Percentiles rank a stretch among this genome's conserved stretches.
These are phyloP conservation scores for Tupaia chinensis DNA, from an alignment of 2,113 vertebrate species.

Conservation along the genomic window DNA sequence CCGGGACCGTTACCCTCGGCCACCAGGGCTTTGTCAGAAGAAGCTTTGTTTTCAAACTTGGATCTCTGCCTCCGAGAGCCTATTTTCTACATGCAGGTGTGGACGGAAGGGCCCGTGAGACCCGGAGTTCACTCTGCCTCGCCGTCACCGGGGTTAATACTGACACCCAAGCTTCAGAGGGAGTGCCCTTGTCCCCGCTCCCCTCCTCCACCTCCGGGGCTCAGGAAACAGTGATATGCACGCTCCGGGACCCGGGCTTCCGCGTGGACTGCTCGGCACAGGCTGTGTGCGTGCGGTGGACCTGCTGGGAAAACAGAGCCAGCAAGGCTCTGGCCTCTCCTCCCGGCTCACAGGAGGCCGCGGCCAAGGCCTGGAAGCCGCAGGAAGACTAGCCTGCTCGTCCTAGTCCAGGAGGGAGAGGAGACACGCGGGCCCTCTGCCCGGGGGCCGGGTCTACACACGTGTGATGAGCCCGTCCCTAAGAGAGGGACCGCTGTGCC, in stretches of 20 bases:
- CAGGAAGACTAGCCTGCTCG: too few species aligned
- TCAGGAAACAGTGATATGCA: background rate
- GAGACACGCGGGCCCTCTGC: too few species aligned
- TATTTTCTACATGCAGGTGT: background rate
- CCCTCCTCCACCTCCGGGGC: background rate
- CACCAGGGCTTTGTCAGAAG: background rate
- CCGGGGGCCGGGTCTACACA: background rate
- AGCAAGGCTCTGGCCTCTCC: too few species aligned
- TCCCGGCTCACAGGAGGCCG: rapidly evolving
- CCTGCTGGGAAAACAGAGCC: background rate
- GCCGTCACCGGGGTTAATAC: background rate
- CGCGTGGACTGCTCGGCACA: background rate
- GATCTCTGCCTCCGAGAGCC: slow-evolving; percentile 8
- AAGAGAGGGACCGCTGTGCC: background rate
- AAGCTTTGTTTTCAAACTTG: background rate
- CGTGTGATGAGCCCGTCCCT: background rate
- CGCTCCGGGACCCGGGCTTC: background rate
- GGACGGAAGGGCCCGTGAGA: background rate
- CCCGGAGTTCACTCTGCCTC: background rate
- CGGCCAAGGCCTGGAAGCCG: too few species aligned
- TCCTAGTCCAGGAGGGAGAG: background rate
- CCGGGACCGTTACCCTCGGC: too few species aligned
- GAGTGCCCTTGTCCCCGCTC: too few species aligned
- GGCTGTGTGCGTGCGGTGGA: background rate
- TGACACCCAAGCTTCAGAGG: background rate